Evolutionary conservation across 2,797 vertebrate species (phyloP), one percentile per base, ranked within the genome.

Genomic region (Mus spretus): DNA sequence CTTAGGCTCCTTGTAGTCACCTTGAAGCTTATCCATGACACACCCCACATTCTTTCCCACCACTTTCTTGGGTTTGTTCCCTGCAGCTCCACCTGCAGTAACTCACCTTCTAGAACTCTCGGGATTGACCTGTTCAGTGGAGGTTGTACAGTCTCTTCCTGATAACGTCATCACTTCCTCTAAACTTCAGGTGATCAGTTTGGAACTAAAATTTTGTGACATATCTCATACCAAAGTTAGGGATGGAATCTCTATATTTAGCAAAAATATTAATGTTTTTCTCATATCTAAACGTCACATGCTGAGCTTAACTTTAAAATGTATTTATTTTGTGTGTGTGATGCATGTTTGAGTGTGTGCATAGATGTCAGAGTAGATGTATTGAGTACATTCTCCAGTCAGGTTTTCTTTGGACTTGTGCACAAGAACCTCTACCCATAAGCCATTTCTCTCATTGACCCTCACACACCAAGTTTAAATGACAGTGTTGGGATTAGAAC

Each of bases 191-290:
- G 86, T 77, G 34, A 81, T 55, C 67, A 12, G 50, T 55, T 75
- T 70, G 50, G 59, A 50, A 87, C 75, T 91, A 75, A 79, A 91
- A 94, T 47, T 81, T 77, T 95, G 70, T 53, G 89, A 88, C 34
- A 37, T 4, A 78, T 14, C 12, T 84, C 83, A 17, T 72, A 83
- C 44, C 61, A 72, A 81, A 59, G n/a, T 83, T 85, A 26, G 59
- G 5, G 19, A 34, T 59, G 26, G 8, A 11, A 26, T 81, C 59
- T 91, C 6, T 92, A 37, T 82, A 17, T 93, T 90, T 14, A 86
- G 85, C 50, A 83, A 86, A 74, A 75, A 17, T 82, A 57, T n/a
- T 87, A 50, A 63, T 63, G 47, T 93, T 47, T 94, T 15, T 70
- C 17, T 14, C 50, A 72, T 59, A 81, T 19, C 34, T 40, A 85